Conservation (phyloP, 2,113 vertebrate species). For the Psammodynastes pulverulentus region DNA sequence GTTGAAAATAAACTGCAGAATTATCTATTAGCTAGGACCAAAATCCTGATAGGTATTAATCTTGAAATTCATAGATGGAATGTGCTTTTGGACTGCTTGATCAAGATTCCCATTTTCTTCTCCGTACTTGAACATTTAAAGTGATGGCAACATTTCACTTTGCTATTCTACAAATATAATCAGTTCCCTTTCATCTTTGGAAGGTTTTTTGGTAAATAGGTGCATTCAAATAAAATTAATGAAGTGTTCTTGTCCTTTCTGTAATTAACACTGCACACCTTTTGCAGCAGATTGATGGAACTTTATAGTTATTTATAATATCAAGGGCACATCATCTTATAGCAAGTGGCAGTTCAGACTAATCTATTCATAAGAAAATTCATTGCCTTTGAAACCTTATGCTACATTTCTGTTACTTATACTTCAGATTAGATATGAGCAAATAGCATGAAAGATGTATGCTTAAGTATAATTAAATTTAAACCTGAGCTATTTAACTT, state of each 20-base stretch:
- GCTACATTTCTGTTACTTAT: background rate
- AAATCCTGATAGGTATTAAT: background rate
- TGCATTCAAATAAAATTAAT: constrained; percentile 43
- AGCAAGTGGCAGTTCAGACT: constrained; percentile 22
- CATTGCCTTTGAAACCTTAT: background rate
- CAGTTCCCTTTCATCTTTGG: background rate
- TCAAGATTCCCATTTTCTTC: background rate
- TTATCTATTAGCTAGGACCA: background rate
- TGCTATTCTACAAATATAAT: background rate
- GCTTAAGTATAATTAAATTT: background rate
- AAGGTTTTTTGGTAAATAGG: constrained; percentile 35
- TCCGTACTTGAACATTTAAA: background rate
- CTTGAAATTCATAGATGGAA: background rate
- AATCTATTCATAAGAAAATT: background rate
- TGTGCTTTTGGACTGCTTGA: background rate
- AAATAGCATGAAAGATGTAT: background rate
- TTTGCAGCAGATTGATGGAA: constrained; percentile 39
- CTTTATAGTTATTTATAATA: constrained; percentile 43
- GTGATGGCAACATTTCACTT: background rate
- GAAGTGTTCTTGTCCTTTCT: constrained; percentile 38
- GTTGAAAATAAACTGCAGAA: background rate
- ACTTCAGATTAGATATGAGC: background rate
- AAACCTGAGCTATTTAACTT: background rate
- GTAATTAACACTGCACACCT: constrained; percentile 44
- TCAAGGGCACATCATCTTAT: constrained; percentile 37